A percentile compares a stretch with the other conserved stretches of the same genome.
phyloP scores from a whole-genome alignment of 2,113 vertebrate species.

The Takifugu flavidus region DNA sequence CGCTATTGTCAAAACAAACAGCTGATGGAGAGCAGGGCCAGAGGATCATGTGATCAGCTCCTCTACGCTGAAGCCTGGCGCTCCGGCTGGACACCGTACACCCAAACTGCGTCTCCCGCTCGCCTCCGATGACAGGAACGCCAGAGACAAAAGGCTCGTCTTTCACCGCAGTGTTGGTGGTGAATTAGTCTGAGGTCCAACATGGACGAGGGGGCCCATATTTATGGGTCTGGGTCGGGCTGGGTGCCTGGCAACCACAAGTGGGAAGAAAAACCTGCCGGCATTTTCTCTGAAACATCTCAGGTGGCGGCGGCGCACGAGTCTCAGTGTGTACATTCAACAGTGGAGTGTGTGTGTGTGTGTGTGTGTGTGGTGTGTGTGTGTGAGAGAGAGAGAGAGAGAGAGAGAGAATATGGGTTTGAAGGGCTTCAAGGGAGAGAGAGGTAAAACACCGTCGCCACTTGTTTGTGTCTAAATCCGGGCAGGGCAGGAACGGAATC shows the following conservation, averaged over 20 bases:
- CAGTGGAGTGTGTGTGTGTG: conserved; percentile 2
- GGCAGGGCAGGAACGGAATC: too few relatives aligned
- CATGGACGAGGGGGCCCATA: conserved; percentile 56
- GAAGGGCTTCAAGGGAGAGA: not conserved
- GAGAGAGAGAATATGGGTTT: too few relatives aligned
- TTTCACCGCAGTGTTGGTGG: conserved; percentile 53
- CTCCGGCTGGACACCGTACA: not conserved
- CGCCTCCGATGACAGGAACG: too few relatives aligned
- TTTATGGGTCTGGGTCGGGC: conserved; percentile 59
- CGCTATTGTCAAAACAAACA: conserved; percentile 45
- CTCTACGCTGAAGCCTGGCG: conserved; percentile 34
- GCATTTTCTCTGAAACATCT: conserved; percentile 49
- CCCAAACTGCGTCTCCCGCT: too few relatives aligned
- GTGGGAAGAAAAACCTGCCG: conserved; percentile 44
- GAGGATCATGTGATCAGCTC: conserved; percentile 5
- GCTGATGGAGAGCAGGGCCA: conserved; percentile 30
- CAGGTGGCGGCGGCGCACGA: conserved; percentile 9
- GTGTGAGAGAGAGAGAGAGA: too few relatives aligned
- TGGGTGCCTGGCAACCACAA: conserved; percentile 57
- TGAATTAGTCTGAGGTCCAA: conserved; percentile 55
- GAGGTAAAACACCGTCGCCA: not conserved
- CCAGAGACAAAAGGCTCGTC: conserved; percentile 54
- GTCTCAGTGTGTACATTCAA: conserved; percentile 43
- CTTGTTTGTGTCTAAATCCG: too few relatives aligned
- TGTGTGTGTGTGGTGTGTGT: too few relatives aligned